Evolutionary conservation across 2,888 invertebrate genomes (phyloP).

Genomic region (Scaptomyza polygonia): DNA sequence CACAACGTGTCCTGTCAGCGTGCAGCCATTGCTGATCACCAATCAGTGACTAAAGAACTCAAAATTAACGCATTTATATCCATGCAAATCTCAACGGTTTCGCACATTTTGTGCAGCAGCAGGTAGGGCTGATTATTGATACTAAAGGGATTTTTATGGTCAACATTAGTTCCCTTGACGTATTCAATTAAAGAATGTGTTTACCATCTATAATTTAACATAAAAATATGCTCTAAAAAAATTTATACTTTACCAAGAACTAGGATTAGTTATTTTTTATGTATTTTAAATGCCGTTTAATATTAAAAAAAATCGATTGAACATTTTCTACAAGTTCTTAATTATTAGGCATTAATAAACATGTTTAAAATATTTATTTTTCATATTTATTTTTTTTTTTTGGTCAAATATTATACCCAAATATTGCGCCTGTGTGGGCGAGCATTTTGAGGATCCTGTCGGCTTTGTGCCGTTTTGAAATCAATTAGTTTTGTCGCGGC

Average conservation of each 20-base stretch:
- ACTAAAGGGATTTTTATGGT: conserved; percentile 1
- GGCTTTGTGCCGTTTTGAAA: conserved; percentile 82
- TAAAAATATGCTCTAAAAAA: no score
- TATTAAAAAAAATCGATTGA: no score
- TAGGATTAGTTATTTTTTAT: no score
- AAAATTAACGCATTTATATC: conserved; percentile 25
- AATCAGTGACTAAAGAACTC: conserved; percentile 47
- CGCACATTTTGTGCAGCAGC: conserved; percentile 9
- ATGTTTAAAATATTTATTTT: no score
- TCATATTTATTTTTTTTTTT: neutral
- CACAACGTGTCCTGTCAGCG: conserved; percentile 42
- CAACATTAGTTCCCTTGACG: neutral
- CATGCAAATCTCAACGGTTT: conserved; percentile 24
- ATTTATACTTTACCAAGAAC: no score
- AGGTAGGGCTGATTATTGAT: conserved; percentile 12
- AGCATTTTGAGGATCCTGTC: conserved; percentile 53
- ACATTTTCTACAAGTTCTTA: no score
- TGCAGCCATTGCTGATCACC: conserved; percentile 53
- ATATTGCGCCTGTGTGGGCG: conserved; percentile 59
- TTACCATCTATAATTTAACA: neutral
- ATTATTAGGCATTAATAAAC: no score
- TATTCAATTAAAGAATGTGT: neutral
- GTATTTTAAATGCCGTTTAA: no score
- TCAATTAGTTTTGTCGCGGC: conserved; percentile 84
- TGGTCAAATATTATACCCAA: conserved; percentile 19